A percentile compares a stretch with the other conserved stretches of the same genome.
Evolutionary conservation across 2,113 vertebrate genomes (phyloP).

Genomic region (Eublepharis macularius): DNA sequence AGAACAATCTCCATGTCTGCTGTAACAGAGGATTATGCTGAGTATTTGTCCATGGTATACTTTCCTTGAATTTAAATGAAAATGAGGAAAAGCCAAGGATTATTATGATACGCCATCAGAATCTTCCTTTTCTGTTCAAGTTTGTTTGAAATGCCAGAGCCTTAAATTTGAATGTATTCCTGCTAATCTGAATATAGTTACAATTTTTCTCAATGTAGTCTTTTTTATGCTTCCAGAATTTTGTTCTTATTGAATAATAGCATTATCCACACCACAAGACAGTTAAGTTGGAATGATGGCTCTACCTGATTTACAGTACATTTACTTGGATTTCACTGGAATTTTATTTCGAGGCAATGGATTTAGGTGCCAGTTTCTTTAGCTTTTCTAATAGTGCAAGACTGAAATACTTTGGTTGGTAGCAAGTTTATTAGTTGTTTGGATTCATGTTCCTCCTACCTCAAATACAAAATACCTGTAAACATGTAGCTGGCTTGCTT

Average conservation of each 20-base stretch:
- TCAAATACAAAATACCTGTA: background rate
- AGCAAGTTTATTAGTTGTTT: too few species aligned
- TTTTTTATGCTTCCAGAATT: too few species aligned
- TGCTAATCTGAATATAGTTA: background rate
- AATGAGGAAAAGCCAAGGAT: conserved; percentile 34
- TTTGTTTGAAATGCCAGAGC: conserved; percentile 19
- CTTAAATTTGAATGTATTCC: conserved; percentile 6
- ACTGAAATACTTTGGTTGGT: background rate
- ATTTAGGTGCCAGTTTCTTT: background rate
- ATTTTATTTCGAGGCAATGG: background rate
- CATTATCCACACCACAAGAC: too few species aligned
- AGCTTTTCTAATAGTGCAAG: background rate
- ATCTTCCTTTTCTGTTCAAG: conserved; percentile 1
- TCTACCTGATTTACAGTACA: background rate
- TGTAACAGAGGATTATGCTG: conserved; percentile 27
- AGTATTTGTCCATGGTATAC: conserved; percentile 42
- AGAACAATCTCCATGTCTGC: conserved; percentile 45
- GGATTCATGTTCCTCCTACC: background rate
- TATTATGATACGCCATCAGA: conserved; percentile 12
- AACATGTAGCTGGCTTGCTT: background rate
- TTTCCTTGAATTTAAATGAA: conserved; percentile 35
- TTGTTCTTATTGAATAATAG: background rate
- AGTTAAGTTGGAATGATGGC: background rate
- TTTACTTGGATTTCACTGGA: background rate
- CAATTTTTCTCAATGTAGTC: background rate